phyloP scores from a whole-genome alignment of 2,888 invertebrate genomes.

The Tetropium fuscum region DNA sequence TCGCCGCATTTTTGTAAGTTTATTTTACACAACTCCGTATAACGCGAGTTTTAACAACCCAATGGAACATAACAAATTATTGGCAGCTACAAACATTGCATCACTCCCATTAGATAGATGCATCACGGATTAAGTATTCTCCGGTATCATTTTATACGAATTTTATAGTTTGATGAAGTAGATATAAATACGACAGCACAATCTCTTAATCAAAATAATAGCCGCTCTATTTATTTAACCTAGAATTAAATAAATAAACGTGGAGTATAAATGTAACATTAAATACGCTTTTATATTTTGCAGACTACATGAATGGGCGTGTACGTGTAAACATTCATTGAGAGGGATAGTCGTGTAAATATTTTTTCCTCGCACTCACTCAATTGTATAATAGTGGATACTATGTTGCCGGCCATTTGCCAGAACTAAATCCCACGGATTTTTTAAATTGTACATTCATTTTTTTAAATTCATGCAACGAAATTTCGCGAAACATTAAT shows the following conservation, averaged over 20 bases:
- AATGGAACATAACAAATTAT: no score
- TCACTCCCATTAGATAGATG: no score
- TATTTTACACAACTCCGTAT: no score
- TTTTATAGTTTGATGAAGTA: conserved; percentile 5
- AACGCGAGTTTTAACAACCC: no score
- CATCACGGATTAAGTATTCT: background rate
- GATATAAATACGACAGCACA: conserved; percentile 17
- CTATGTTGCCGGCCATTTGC: background rate
- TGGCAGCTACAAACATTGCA: no score
- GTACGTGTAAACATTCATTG: conserved; percentile 14
- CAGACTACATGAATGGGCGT: conserved; percentile 15
- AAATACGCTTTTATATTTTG: background rate
- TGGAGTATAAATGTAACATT: background rate
- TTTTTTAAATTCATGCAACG: no score
- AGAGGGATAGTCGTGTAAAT: conserved; percentile 9
- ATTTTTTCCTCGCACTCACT: conserved; percentile 6
- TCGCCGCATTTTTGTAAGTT: no score
- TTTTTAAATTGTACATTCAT: background rate
- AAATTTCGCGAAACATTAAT: no score
- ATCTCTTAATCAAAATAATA: conserved; percentile 21
- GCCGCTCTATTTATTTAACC: conserved; percentile 15
- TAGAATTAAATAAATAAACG: conserved; percentile 16
- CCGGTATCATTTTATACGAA: background rate
- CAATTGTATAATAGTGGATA: background rate
- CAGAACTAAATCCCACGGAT: background rate